Evolutionary conservation across 2,113 vertebrate species (phyloP).

Genomic region (Pollachius pollachius): DNA sequence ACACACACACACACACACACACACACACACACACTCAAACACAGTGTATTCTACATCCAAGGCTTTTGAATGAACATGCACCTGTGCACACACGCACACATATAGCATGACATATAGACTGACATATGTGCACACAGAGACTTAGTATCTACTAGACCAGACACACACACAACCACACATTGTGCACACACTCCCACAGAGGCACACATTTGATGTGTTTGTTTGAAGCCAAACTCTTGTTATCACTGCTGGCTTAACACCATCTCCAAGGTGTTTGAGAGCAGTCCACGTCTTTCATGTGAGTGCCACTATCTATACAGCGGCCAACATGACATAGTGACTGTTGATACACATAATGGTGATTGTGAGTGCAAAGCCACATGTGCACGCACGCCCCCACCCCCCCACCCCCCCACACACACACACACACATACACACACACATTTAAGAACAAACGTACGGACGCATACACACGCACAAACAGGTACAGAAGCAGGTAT

Average conservation of each 20-base stretch:
- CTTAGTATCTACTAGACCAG: slow-evolving; percentile 2
- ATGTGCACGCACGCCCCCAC: slow-evolving; percentile 57
- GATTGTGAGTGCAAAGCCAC: slow-evolving; percentile 62
- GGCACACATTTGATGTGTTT: slow-evolving; percentile 87
- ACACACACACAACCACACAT: slow-evolving; percentile 35
- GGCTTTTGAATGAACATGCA: not conserved
- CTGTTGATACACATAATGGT: slow-evolving; percentile 47
- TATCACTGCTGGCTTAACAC: slow-evolving; percentile 83
- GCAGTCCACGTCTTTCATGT: slow-evolving; percentile 85
- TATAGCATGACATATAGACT: slow-evolving; percentile 27
- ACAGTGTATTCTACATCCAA: slow-evolving; percentile 8
- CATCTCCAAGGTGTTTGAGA: slow-evolving; percentile 78
- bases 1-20: slow-evolving; percentile 42
- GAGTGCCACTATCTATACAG: slow-evolving; percentile 66
- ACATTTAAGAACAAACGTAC: slow-evolving; percentile 27
- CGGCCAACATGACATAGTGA: slow-evolving; percentile 65
- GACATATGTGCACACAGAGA: slow-evolving; percentile 26
- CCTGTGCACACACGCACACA: slow-evolving; percentile 42
- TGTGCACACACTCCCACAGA: slow-evolving; percentile 43
- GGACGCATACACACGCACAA: slow-evolving; percentile 5
- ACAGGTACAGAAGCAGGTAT: not conserved
- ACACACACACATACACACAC: slow-evolving; percentile 25
- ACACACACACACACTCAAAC: slow-evolving; percentile 48
- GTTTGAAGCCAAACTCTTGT: slow-evolving; percentile 88
- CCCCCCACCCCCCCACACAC: slow-evolving; percentile 56